Evolutionary conservation across 2,888 invertebrate species (phyloP), one percentile per base, ranked within the genome.

Genomic region (Scelioninae gen. 1): DNA sequence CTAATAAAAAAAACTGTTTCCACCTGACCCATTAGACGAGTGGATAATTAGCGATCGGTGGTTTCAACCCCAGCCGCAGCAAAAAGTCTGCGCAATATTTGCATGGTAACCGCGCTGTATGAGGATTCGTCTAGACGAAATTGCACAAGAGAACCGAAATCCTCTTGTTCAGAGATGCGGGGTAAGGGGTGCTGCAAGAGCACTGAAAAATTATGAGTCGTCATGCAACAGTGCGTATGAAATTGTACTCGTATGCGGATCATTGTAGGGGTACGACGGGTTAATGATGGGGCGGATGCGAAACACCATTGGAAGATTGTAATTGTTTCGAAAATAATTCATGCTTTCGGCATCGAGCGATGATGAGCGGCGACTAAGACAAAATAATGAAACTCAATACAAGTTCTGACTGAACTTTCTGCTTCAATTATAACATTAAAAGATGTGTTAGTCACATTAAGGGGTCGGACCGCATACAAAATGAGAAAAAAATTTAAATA

Each of bases 51-150:
- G 63, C 55, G 38, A 63, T 75, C 29, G 65, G n/a, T 34, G n/a
- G 40, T 7, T 34, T 8, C 8, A 8, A 5, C 6, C 8, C 34
- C 6, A 34, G 34, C n/a, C 60, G 69, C 45, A 15, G 15, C 40
- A 43, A 77, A 65, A 58, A 53, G 68, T 62, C 49, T 55, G 63
- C 56, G 63, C 63, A 63, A 74, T 80, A 80, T 60, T 51, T 45
- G 60, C 68, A 62, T 80, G 63, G 66, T 74, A 80, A 75, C 55
- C 31, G 66, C 58, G 68, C 32, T n/a, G 40, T 45, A 69, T 16
- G 69, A 80, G 74, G 80, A 80, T 80, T 75, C 74, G 74, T 80
- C 80, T 74, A 80, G 80, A 80, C 80, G 60, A 55, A 74, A 74
- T 74, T 72, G 45, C 80, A 69, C 80, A 62, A 74, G 80, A 60